Base-by-base conservation (phyloP, 2,888 invertebrate genomes). In the Hedychridium roseum region DNA sequence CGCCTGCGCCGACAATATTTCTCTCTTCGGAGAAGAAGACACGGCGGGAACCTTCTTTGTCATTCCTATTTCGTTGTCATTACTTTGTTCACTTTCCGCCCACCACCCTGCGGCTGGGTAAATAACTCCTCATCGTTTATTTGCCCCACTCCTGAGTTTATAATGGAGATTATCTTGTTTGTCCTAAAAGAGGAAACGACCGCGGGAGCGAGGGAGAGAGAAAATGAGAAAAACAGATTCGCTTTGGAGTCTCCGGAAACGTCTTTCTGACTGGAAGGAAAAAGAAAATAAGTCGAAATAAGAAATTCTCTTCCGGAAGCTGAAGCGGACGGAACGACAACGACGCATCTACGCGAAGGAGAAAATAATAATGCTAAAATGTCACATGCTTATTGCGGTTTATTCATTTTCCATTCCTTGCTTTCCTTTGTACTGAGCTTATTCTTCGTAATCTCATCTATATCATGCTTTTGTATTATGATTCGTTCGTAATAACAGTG, bases 161-260 rank as follows among this genome's bases (percentile, higher is more conserved):
- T 78, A 76, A 78, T 76, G 70, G 73, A 73, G 71, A 77, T 78
- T 77, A 78, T 76, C 76, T 76, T 76, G 75, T 78, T 78, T 78
- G 73, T 65, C 71, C 60, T 50, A 26, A 30, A 9, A 21, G 16
- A 30, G 49, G 26, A 27, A 15, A n/a, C 28, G 28, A 49, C 12
- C 15, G 21, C 27, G 21, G 20, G 41, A 45, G 35, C 9, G 11
- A 3, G 23, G 2, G 26, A 9, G 11, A 28, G 11, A 28, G 21
- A 35, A 36, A 30, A 18, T 21, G 28, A 14, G 12, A 6, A 9
- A 14, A 17, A 41, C n/a, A 21, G 35, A 28, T n/a, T 9, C 14
- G 12, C n/a, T n/a, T n/a, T n/a, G n/a, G n/a, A n/a, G n/a, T n/a
- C n/a, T n/a, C n/a, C n/a, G n/a, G n/a, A n/a, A n/a, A n/a, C n/a